Evolutionary conservation across 1,140 invertebrate species (phyloP).

Genomic region (Drosophila oshimai): DNA sequence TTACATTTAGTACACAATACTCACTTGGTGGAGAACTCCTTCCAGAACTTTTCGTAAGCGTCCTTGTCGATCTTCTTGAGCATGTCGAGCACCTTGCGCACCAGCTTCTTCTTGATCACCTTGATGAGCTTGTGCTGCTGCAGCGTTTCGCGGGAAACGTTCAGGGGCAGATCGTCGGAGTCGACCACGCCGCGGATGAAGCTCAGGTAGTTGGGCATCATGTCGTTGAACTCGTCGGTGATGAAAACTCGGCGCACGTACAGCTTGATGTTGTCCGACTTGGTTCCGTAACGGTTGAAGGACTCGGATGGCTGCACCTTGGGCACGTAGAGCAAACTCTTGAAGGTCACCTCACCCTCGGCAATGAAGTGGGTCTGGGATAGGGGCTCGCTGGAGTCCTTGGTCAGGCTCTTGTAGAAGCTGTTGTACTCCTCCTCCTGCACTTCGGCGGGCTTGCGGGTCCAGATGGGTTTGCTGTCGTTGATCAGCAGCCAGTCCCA

Average conservation of each 20-base stretch:
- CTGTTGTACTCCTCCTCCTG: conserved; percentile 94
- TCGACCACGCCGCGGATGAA: conserved; percentile 99
- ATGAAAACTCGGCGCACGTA: conserved; percentile 99
- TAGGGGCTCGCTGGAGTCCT: conserved; percentile 94
- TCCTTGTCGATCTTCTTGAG: conserved; percentile 97
- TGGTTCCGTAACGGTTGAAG: conserved; percentile 97
- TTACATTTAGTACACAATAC: conserved; percentile 52
- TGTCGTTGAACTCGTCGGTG: conserved; percentile 99
- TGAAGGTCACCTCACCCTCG: conserved; percentile 99
- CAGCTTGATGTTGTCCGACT: conserved; percentile 97
- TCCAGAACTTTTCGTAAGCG: conserved; percentile 98
- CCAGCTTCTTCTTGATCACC: conserved; percentile 99
- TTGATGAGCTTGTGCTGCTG: conserved; percentile 99
- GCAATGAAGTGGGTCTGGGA: conserved; percentile 97
- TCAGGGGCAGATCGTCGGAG: conserved; percentile 99
- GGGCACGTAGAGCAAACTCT: conserved; percentile 96
- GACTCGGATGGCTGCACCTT: conserved; percentile 94
- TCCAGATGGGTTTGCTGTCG: conserved; percentile 99
- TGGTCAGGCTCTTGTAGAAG: conserved; percentile 97
- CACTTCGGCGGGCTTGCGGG: conserved; percentile 94
- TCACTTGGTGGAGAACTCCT: conserved; percentile 99
- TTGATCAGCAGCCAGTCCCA: conserved; percentile 99
- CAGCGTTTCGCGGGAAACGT: conserved; percentile 98
- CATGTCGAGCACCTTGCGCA: conserved; percentile 99
- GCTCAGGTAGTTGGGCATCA: conserved; percentile 98